phyloP scores from a whole-genome alignment of 2,797 vertebrate species.

The Poeciliopsis gracilis region DNA sequence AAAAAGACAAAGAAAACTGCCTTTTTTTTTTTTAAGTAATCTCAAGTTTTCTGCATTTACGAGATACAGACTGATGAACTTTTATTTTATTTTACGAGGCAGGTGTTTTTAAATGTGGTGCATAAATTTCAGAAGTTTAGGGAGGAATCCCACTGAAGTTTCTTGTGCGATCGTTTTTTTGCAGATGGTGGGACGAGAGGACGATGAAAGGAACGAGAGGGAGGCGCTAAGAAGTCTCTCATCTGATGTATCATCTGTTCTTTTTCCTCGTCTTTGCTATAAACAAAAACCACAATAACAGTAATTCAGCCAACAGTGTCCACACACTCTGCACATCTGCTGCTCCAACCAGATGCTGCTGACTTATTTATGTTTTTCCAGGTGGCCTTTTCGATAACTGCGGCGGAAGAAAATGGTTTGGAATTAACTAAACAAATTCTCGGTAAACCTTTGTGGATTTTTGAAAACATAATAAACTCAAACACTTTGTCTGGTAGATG shows the following conservation, averaged over 20 bases:
- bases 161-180: conserved; percentile 43
- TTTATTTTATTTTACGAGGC: conserved; percentile 15
- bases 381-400: not conserved
- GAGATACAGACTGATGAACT: conserved; percentile 19
- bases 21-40: not conserved
- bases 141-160: conserved; percentile 39
- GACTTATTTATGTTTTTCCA: not conserved
- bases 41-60: not conserved
- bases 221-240: conserved; percentile 16
- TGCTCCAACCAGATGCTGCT: conserved; percentile 40
- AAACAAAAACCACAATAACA: conserved; percentile 41
- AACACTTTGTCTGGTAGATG: not conserved
- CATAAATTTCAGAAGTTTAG: conserved; percentile 33
- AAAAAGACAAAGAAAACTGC: too few relatives aligned
- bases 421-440: not conserved
- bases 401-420: not conserved
- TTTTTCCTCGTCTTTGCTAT: conserved; percentile 24
- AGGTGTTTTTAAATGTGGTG: conserved; percentile 46
- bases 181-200: conserved; percentile 35
- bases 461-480: not conserved
- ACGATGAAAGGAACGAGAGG: conserved; percentile 28
- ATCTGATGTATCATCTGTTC: conserved; percentile 33
- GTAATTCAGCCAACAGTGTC: conserved; percentile 32
- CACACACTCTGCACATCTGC: conserved; percentile 38
- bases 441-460: not conserved